Percentiles rank a stretch among this genome's conserved stretches.
phyloP scores from a whole-genome alignment of 2,113 vertebrate genomes.

The Menidia beryllina region DNA sequence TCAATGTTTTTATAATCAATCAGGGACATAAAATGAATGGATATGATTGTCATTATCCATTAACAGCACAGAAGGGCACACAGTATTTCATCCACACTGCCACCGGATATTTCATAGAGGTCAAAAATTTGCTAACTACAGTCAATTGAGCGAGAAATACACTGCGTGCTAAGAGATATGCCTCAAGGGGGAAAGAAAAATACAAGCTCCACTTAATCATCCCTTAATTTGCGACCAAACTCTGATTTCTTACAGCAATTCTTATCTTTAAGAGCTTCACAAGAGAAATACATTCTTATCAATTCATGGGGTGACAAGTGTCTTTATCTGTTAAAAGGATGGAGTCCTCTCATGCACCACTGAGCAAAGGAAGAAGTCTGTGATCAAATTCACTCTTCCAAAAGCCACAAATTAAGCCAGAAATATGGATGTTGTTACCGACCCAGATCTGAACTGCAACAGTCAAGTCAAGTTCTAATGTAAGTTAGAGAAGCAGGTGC shows the following conservation, averaged over 20 bases:
- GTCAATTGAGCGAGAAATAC: constrained; percentile 39
- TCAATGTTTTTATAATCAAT: constrained; percentile 77
- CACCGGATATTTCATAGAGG: constrained; percentile 58
- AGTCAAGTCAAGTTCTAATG: no score
- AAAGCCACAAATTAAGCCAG: no score
- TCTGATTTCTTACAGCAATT: neutral
- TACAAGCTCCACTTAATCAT: constrained; percentile 50
- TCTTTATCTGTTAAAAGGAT: no score
- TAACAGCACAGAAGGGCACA: constrained; percentile 43
- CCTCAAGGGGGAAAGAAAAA: constrained; percentile 53
- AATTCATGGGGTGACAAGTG: no score
- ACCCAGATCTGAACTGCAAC: no score
- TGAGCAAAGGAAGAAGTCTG: no score
- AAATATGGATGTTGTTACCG: no score
- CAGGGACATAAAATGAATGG: constrained; percentile 66
- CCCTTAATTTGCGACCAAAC: constrained; percentile 54
- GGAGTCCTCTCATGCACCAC: no score
- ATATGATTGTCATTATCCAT: constrained; percentile 70
- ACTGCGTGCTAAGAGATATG: constrained; percentile 57
- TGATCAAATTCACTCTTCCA: no score
- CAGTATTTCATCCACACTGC: constrained; percentile 60
- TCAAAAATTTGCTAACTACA: constrained; percentile 53
- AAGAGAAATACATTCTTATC: no score
- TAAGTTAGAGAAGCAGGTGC: no score
- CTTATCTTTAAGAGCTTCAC: no score